These are phyloP conservation scores for Cheiracanthium punctorium DNA, from an alignment of 2,888 invertebrate genomes.

Conservation along the genomic window DNA sequence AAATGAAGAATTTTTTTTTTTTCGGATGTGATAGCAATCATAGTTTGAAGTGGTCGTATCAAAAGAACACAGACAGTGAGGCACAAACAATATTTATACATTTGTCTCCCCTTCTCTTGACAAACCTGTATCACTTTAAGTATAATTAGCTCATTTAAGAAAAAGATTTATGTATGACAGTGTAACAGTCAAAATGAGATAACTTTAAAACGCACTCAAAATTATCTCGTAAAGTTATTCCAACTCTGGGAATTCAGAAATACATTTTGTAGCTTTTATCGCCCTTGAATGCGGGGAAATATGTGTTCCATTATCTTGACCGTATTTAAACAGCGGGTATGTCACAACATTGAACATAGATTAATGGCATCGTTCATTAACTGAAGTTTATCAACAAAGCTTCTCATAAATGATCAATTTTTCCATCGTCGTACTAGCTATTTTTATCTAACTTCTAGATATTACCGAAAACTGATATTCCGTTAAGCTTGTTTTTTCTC, in stretches of 20 bases:
- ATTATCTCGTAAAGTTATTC: neutral
- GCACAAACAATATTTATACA: neutral
- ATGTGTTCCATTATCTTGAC: neutral
- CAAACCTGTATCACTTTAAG: neutral
- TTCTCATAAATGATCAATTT: conserved; percentile 26
- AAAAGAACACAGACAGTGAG: neutral
- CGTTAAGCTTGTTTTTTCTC: conserved; percentile 9
- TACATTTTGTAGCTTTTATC: neutral
- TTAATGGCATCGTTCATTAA: conserved; percentile 15
- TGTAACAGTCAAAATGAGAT: neutral
- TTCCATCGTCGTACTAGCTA: neutral
- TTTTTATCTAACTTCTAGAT: conserved; percentile 26
- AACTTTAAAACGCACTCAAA: neutral
- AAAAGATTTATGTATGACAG: neutral
- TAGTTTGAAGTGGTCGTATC: neutral
- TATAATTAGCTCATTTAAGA: neutral
- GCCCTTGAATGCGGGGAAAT: neutral
- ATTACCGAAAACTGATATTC: conserved; percentile 30
- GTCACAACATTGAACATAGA: neutral
- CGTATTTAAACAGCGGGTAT: conserved; percentile 6
- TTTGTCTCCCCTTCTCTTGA: neutral
- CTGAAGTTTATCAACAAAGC: conserved; percentile 21
- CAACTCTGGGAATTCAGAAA: neutral
- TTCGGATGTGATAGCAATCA: neutral
- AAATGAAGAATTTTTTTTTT: no score